These are phyloP conservation scores for Atlantisia rogersi DNA, from an alignment of 2,113 vertebrate species.

Conservation along the genomic window DNA sequence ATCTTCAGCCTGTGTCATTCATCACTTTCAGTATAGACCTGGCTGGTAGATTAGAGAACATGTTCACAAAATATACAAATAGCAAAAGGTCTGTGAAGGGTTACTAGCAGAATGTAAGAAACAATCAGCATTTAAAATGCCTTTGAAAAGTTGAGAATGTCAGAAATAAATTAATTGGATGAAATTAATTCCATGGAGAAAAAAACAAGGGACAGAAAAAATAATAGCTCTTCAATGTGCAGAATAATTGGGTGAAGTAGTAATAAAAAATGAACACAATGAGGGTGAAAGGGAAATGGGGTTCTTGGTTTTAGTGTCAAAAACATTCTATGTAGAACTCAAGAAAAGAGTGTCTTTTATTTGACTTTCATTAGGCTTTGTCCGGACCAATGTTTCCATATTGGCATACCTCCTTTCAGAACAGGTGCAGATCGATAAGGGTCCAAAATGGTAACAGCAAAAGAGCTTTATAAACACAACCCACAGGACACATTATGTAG, in stretches of 20 bases:
- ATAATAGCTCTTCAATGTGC: background rate
- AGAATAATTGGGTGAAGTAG: background rate
- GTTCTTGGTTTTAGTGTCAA: background rate
- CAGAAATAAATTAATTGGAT: background rate
- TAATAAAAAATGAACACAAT: background rate
- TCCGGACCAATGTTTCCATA: background rate
- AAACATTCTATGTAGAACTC: background rate
- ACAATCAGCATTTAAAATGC: background rate
- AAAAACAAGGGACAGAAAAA: background rate
- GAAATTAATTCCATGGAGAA: background rate
- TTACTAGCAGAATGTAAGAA: background rate
- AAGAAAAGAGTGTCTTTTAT: background rate
- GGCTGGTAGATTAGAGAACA: background rate
- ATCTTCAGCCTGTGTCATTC: background rate
- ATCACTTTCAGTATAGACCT: background rate
- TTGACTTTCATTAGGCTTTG: background rate
- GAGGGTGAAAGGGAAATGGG: background rate
- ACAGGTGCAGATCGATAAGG: background rate
- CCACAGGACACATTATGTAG: background rate
- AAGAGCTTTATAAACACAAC: background rate
- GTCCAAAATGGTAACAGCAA: background rate
- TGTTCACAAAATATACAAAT: background rate
- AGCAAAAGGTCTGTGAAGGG: background rate
- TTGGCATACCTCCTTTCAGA: background rate
- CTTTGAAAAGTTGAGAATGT: background rate